Conservation (phyloP, 2,888 invertebrate species). For the Phoenoteleia sp. region DNA sequence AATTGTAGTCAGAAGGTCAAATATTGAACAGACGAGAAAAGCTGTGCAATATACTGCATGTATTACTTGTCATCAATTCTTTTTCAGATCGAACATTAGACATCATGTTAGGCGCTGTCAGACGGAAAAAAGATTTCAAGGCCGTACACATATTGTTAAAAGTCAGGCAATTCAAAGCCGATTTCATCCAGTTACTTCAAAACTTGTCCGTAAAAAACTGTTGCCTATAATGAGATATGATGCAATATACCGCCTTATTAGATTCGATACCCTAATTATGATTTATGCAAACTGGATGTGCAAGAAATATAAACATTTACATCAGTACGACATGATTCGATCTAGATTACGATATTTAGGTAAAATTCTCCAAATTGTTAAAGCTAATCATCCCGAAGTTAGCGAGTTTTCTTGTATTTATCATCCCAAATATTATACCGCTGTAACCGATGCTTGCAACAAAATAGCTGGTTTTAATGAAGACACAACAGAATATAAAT, state of each 20-base stretch:
- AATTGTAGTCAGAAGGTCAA: constrained; percentile 70
- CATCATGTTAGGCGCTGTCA: constrained; percentile 45
- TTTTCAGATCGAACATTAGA: constrained; percentile 60
- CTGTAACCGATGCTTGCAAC: background rate
- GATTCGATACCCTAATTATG: background rate
- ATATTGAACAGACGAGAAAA: constrained; percentile 17
- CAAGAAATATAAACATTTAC: background rate
- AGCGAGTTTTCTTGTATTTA: background rate
- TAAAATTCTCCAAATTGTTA: background rate
- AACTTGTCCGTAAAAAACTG: background rate
- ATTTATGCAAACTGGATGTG: background rate
- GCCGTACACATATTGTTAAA: background rate
- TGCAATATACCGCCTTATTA: background rate
- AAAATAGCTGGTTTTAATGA: constrained; percentile 11
- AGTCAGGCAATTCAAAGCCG: background rate
- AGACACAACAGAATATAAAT: background rate
- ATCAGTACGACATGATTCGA: background rate
- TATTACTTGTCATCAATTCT: constrained; percentile 68
- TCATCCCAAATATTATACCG: background rate
- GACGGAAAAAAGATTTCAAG: background rate
- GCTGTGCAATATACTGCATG: constrained; percentile 66
- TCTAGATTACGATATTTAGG: background rate
- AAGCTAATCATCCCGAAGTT: background rate
- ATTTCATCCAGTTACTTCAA: background rate
- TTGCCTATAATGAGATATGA: background rate